Evolutionary conservation across 2,888 invertebrate species (phyloP).

Genomic region (Lomographa bimaculata): DNA sequence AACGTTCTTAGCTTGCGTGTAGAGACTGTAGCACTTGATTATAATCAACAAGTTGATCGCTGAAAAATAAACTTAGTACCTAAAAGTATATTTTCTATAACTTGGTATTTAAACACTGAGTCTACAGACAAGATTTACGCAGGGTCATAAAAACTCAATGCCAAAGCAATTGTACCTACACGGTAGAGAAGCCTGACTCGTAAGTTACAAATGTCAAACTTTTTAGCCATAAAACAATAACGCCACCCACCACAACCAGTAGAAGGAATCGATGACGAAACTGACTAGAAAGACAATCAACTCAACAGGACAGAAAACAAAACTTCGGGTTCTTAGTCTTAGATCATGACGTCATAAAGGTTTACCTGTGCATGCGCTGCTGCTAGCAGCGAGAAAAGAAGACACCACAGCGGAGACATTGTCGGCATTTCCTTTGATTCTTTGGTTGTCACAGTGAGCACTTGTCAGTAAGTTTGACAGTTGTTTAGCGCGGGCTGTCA

Average conservation of each 20-base stretch:
- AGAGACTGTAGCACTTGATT: too few relatives aligned
- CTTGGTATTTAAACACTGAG: too few relatives aligned
- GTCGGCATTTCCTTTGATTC: conserved; percentile 57
- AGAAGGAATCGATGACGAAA: conserved; percentile 36
- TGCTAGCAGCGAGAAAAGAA: conserved; percentile 58
- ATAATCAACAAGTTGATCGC: too few relatives aligned
- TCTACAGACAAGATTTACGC: conserved; percentile 6
- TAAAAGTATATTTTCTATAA: too few relatives aligned
- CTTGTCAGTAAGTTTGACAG: conserved; percentile 46
- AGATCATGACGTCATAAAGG: too few relatives aligned
- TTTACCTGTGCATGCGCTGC: conserved; percentile 66
- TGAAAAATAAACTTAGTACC: too few relatives aligned
- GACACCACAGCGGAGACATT: conserved; percentile 64
- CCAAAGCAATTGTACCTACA: conserved; percentile 7
- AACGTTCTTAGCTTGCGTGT: too few relatives aligned
- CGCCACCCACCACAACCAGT: conserved; percentile 26
- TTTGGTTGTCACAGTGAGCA: conserved; percentile 35
- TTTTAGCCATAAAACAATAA: conserved; percentile 26
- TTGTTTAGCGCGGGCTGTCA: conserved; percentile 45
- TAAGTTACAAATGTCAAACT: conserved; percentile 17
- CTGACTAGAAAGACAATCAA: conserved; percentile 34
- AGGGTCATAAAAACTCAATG: conserved; percentile 20
- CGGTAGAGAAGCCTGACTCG: conserved; percentile 1
- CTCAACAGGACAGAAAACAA: conserved; percentile 29
- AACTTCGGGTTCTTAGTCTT: conserved; percentile 26